Evolutionary conservation across 2,888 invertebrate species (phyloP), one percentile per base, ranked within the genome.

Genomic region (Noctua janthina): DNA sequence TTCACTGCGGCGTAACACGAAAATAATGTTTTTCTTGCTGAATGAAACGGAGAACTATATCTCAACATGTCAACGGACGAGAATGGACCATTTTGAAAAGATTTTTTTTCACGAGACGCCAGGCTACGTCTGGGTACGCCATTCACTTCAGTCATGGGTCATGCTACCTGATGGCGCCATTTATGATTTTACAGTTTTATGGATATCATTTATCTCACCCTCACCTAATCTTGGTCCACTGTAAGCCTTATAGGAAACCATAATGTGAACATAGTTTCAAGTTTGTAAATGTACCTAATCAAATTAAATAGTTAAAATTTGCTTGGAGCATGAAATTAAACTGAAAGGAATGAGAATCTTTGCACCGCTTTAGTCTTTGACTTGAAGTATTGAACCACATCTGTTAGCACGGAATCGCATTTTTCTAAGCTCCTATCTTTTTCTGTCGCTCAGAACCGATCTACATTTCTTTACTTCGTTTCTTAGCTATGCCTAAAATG

Each of bases 251-350:
- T 39, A 59, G 0, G 59, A 59, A 59, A 62, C 17, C n/a, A 43
- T 72, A n/a, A 15, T 23, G 20, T 5, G 35, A 5, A 3, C 23
- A n/a, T 39, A 13, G n/a, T 39, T 75, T 51, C 8, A 46, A 46
- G n/a, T 35, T 74, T 20, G 46, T 13, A 51, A 69, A 54, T 20
- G 39, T 43, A 39, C 39, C 39, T 39, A 62, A 43, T 64, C 10
- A 70, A 82, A 73, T 68, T 8, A 39, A 51, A 69, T 35, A 69
- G 51, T 59, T 73, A 59, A 62, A 64, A 67, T 46, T 13, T 66
- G 46, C 39, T 59, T 78, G 54, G 29, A 72, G 43, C 43, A 43
- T 75, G 67, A 54, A 74, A 83, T 71, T 46, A 67, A 83, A 71
- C 46, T 54, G 8, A n/a, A 35, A 69, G 39, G 51, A 70, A 51